Evolutionary conservation across 2,113 vertebrate genomes (phyloP), one percentile per base, ranked within the genome.

Genomic region (Ifrita kowaldi): DNA sequence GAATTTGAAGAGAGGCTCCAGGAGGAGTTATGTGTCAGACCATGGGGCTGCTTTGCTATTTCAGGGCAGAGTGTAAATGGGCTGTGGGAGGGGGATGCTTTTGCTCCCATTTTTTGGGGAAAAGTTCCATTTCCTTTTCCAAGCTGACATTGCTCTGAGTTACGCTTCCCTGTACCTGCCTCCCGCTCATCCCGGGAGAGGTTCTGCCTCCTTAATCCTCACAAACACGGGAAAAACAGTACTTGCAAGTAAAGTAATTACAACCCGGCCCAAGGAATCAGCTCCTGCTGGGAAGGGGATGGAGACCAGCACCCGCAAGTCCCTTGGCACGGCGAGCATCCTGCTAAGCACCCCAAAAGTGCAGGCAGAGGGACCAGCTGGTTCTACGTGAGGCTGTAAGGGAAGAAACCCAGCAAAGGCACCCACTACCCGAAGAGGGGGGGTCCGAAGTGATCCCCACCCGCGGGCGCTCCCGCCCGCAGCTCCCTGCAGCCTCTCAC

Each of bases 401-500:
- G 30, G 33, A 3, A 2, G 32, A 52, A 68, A 39, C 6, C 8
- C 67, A 19, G 16, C 12, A 24, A 27, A 44, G 9, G 28, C 19
- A 4, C 8, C 7, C 15, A 0, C 9, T 8, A 37, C 63, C 53
- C 57, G 14, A 16, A 22, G 1, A 13, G 37, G n/a, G 21, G 70
- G 18, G 44, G 2, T 53, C 7, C 1, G 69, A 9, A 35, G 56
- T 0, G 3, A 9, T 41, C 5, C 60, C 75, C 90, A 39, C 28
- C 9, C 3, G 6, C 16, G 7, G 46, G 70, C 3, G 46, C 47
- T 26, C 21, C 49, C 3, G 8, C 59, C 33, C 17, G 2, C 74
- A 22, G 49, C n/a, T 94, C 70, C 70, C 77, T 93, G 89, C 92
- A 9, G 27, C 42, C 18, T 92, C 63, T 89, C 85, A 49, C 97